Base-by-base conservation (phyloP, 2,888 invertebrate genomes). In the Apantesis nais region DNA sequence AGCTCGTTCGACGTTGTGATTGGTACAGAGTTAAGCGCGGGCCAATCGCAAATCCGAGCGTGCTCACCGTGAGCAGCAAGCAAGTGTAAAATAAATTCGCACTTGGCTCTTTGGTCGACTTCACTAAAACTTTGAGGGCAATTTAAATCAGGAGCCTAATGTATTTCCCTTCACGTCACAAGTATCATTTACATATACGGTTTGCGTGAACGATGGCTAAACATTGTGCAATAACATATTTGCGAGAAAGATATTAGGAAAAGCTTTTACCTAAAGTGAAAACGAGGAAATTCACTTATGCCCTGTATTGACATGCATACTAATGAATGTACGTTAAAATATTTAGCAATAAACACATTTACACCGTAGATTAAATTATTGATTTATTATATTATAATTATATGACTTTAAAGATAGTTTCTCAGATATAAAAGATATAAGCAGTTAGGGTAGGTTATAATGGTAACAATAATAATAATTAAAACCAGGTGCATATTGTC, bases 251-350 rank as follows among this genome's bases (percentile, higher is more conserved):
- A 84, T 88, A 89, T 88, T 88, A 87, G 84, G 83, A 87, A 89
- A 89, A 88, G 88, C 88, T 90, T 88, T 90, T 89, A 90, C 88
- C 85, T 84, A 81, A 84, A 85, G 86, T 83, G 84, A 80, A 78
- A 80, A 81, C 75, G 75, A 78, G 81, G 78, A 83, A 83, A 86
- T 82, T 81, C 81, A 80, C 79, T 79, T 80, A 78, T 76, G 72
- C 70, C 64, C 65, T 73, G 75, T 84, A 85, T 86, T 85, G 84
- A 83, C 84, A 83, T 78, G 75, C 69, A 73, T 69, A 75, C 71
- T 84, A 85, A 86, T 87, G 83, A 86, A 84, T 78, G 52, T 79
- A 66, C 68, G 75, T 78, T 78, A 68, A 79, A 81, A 75, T 69
- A 55, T 74, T 11, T 66, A 16, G 75, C 29, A 70, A 77, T 80